phyloP scores from a whole-genome alignment of 1,140 invertebrate genomes.

The Musca vetustissima region DNA sequence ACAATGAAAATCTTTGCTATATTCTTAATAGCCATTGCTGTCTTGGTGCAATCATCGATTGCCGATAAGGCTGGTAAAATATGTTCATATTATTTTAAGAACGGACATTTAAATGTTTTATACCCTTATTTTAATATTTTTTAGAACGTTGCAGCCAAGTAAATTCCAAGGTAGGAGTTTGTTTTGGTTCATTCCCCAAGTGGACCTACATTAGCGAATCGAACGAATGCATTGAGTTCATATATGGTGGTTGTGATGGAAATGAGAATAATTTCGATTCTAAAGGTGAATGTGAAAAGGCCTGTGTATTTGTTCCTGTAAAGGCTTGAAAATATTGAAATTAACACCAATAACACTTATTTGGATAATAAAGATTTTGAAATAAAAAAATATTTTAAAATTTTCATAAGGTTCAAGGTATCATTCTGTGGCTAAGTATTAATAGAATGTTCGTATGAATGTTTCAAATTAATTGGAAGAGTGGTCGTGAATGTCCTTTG shows the following conservation, averaged over 20 bases:
- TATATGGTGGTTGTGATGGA: slow-evolving; percentile 85
- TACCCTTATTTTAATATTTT: not conserved
- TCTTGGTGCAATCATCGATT: slow-evolving; percentile 18
- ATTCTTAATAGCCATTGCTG: slow-evolving; percentile 19
- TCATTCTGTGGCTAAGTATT: too few relatives aligned
- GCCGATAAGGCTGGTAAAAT: slow-evolving; percentile 35
- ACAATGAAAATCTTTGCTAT: slow-evolving; percentile 35
- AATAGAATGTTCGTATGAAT: too few relatives aligned
- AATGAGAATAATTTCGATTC: slow-evolving; percentile 86
- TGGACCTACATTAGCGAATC: slow-evolving; percentile 70
- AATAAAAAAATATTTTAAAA: too few relatives aligned
- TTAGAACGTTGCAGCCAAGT: slow-evolving; percentile 63
- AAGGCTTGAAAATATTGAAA: too few relatives aligned
- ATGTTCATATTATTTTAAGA: too few relatives aligned
- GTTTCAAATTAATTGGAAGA: too few relatives aligned
- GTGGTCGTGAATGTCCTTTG: too few relatives aligned
- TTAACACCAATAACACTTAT: too few relatives aligned
- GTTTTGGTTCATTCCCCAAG: slow-evolving; percentile 33
- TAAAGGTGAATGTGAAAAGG: slow-evolving; percentile 70
- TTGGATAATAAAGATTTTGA: too few relatives aligned
- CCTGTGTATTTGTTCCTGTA: too few relatives aligned
- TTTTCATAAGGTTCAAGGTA: too few relatives aligned
- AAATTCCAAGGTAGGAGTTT: slow-evolving; percentile 66
- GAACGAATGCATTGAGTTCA: slow-evolving; percentile 73
- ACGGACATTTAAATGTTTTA: too few relatives aligned